A percentile compares a stretch with the other conserved stretches of the same genome.
Conservation (phyloP, 1,140 invertebrate genomes). For the Zaprionus lachaisei region DNA sequence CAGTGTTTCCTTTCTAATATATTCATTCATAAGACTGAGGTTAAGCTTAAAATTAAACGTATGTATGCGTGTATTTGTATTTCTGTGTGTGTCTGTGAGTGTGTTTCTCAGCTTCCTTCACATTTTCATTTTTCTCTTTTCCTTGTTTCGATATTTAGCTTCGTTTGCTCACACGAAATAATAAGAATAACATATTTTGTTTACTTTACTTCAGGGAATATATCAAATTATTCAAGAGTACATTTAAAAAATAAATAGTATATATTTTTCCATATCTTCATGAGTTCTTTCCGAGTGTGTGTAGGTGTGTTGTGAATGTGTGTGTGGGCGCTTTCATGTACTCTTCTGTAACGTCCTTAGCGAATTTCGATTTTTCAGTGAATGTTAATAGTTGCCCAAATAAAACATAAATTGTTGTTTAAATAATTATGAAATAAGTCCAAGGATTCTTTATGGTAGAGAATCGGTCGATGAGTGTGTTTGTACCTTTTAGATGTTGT, state of each 20-base stretch:
- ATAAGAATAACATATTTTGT: conserved; percentile 53
- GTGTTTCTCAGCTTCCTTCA: conserved; percentile 30
- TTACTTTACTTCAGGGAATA: conserved; percentile 60
- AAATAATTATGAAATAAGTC: conserved; percentile 37
- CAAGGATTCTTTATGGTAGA: conserved; percentile 17
- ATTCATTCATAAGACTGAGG: conserved; percentile 74
- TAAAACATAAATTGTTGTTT: conserved; percentile 22
- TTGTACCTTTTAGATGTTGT: background rate
- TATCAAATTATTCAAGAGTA: conserved; percentile 63
- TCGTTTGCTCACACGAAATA: conserved; percentile 39
- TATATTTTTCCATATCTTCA: conserved; percentile 44
- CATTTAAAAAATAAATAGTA: conserved; percentile 79
- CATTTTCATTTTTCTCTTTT: conserved; percentile 29
- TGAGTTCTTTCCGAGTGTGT: conserved; percentile 23
- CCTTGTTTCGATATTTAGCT: conserved; percentile 34
- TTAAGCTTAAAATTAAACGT: conserved; percentile 66
- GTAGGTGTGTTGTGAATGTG: conserved; percentile 10
- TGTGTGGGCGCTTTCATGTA: conserved; percentile 8
- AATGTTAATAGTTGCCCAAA: conserved; percentile 47
- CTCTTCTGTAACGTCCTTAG: conserved; percentile 8
- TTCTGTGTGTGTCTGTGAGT: conserved; percentile 24
- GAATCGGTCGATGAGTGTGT: conserved; percentile 6
- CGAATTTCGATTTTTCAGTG: conserved; percentile 30
- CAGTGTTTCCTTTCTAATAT: conserved; percentile 67
- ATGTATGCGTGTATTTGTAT: conserved; percentile 35